These are phyloP conservation scores for Cossypha caffra DNA, from an alignment of 2,797 vertebrate species.

Conservation along the genomic window DNA sequence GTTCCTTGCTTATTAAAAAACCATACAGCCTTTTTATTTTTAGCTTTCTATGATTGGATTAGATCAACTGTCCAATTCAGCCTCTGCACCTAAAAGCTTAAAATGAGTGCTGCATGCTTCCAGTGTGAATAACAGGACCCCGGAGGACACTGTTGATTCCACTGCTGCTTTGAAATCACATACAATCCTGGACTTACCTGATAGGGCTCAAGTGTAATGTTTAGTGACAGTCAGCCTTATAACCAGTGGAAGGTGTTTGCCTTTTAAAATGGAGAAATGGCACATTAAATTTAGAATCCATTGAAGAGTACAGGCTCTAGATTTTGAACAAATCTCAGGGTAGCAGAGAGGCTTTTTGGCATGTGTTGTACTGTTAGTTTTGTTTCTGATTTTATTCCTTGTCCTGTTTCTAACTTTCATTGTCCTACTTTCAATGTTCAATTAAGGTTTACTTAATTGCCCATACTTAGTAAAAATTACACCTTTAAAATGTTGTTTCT, in stretches of 20 bases:
- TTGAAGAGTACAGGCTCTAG: background rate
- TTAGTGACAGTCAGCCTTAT: background rate
- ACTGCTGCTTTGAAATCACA: background rate
- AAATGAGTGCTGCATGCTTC: rapidly evolving
- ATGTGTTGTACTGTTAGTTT: background rate
- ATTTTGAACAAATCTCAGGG: background rate
- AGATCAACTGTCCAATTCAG: background rate
- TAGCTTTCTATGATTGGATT: background rate
- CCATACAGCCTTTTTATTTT: background rate
- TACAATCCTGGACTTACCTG: background rate
- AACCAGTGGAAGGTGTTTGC: background rate
- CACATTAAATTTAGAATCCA: background rate
- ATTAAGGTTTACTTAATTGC: background rate
- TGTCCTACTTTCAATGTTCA: background rate
- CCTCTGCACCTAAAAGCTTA: background rate
- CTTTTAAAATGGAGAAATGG: background rate
- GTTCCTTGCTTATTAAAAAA: background rate
- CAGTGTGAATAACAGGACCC: background rate
- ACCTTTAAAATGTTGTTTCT: background rate
- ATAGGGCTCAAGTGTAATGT: background rate
- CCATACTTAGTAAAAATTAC: background rate
- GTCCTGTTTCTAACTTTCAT: background rate
- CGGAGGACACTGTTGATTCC: background rate
- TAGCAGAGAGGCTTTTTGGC: background rate
- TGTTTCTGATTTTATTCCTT: background rate